These are phyloP conservation scores for Volucella inanis DNA, from an alignment of 2,888 invertebrate species.

Conservation along the genomic window DNA sequence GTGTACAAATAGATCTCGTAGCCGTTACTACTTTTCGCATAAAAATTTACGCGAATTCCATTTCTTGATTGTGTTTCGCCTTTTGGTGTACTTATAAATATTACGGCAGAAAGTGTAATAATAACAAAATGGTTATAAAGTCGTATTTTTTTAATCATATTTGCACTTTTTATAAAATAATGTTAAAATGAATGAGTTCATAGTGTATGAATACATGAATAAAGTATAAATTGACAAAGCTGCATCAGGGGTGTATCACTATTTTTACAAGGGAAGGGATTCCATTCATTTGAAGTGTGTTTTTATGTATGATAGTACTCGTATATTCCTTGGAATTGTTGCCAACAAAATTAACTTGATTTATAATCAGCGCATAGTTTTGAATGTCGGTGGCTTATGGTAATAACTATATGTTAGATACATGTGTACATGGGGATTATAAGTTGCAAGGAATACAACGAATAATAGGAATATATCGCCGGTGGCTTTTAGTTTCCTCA, in stretches of 20 bases:
- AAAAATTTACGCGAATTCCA: conserved; percentile 37
- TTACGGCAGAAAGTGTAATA: conserved; percentile 6
- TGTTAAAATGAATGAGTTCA: conserved; percentile 64
- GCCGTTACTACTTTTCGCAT: conserved; percentile 24
- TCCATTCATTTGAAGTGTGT: conserved; percentile 61
- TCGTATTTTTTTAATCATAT: conserved; percentile 41
- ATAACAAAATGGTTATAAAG: conserved; percentile 9
- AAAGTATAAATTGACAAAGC: conserved; percentile 26
- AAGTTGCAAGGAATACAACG: conserved; percentile 66
- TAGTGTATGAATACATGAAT: conserved; percentile 17
- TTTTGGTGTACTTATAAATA: conserved; percentile 48
- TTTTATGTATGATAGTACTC: conserved; percentile 70
- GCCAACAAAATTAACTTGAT: conserved; percentile 73
- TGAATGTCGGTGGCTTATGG: conserved; percentile 65
- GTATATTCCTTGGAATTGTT: conserved; percentile 59
- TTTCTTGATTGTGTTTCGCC: conserved; percentile 35
- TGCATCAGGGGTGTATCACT: conserved; percentile 37
- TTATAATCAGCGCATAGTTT: conserved; percentile 75
- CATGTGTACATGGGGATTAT: conserved; percentile 67
- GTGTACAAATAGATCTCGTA: conserved; percentile 28
- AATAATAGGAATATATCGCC: conserved; percentile 56
- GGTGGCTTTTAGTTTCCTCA: conserved; percentile 37
- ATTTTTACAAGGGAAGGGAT: conserved; percentile 55
- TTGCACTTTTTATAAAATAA: conserved; percentile 62
- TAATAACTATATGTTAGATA: conserved; percentile 68